Evolutionary conservation across 2,113 vertebrate species (phyloP).

Genomic region (Microtus montanus): DNA sequence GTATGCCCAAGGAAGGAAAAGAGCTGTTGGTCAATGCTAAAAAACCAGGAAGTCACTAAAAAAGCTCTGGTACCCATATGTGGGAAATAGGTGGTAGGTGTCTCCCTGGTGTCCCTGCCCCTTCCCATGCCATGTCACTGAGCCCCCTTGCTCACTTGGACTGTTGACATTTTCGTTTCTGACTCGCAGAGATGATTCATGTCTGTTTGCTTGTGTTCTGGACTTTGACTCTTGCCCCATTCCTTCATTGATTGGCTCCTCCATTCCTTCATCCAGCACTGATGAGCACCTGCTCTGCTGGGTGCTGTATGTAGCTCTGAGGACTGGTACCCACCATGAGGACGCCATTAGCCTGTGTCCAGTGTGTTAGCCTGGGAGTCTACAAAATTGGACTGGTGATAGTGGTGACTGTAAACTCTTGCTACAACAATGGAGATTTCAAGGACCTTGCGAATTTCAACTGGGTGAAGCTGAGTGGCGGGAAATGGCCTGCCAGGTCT

Average conservation of each 20-base stretch:
- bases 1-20: not conserved
- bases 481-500: not conserved
- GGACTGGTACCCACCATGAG: fast-evolving
- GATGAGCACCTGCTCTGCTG: fast-evolving
- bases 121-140: fast-evolving
- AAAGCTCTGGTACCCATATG: not conserved
- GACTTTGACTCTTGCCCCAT: not conserved
- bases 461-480: fast-evolving
- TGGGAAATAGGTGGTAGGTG: not conserved
- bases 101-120: not conserved
- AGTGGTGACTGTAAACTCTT: too few relatives aligned
- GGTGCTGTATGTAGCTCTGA: fast-evolving
- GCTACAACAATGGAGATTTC: not conserved
- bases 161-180: not conserved
- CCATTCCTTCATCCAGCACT: not conserved
- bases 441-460: fast-evolving
- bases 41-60: not conserved
- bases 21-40: not conserved
- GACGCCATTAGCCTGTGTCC: not conserved
- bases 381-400: not conserved
- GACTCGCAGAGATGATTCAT: not conserved
- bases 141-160: not conserved
- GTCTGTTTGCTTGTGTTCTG: not conserved
- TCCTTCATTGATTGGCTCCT: not conserved
- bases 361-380: not conserved